These are phyloP conservation scores for Catajapyx aquilonaris DNA, from an alignment of 1,140 invertebrate genomes.

Conservation along the genomic window DNA sequence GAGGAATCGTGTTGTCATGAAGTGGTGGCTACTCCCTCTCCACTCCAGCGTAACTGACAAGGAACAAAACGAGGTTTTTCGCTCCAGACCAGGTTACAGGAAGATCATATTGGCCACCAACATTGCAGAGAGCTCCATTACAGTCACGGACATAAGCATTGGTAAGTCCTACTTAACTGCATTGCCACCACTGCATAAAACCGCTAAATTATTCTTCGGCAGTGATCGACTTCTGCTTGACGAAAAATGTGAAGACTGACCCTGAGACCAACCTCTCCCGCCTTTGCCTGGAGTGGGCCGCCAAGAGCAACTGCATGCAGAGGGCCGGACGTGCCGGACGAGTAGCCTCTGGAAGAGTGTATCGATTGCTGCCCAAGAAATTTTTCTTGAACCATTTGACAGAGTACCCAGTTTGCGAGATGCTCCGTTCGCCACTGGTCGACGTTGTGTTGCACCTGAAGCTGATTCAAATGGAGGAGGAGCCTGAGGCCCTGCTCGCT, in stretches of 20 bases:
- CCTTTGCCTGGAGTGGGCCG: slow-evolving; percentile 66
- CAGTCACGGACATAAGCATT: slow-evolving; percentile 79
- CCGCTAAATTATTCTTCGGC: slow-evolving; percentile 14
- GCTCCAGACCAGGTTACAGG: slow-evolving; percentile 27
- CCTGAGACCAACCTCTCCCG: slow-evolving; percentile 51
- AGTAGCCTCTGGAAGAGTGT: slow-evolving; percentile 64
- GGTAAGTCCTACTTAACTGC: slow-evolving; percentile 24
- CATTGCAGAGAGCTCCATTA: slow-evolving; percentile 93
- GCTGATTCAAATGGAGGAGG: slow-evolving; percentile 54
- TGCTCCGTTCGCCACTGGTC: slow-evolving; percentile 58
- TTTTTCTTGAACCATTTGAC: slow-evolving; percentile 21
- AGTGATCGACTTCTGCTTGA: slow-evolving; percentile 93
- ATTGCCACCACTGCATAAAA: background rate
- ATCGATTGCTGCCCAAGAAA: slow-evolving; percentile 44
- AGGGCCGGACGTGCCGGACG: slow-evolving; percentile 76
- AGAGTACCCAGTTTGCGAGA: slow-evolving; percentile 46
- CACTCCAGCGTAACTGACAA: slow-evolving; percentile 44
- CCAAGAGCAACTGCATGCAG: slow-evolving; percentile 71
- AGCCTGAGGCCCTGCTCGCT: slow-evolving; percentile 58
- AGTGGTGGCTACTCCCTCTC: slow-evolving; percentile 31
- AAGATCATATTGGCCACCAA: slow-evolving; percentile 90
- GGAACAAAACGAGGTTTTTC: slow-evolving; percentile 51
- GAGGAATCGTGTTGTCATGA: too few relatives aligned
- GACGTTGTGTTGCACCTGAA: slow-evolving; percentile 68
- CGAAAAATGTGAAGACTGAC: slow-evolving; percentile 58